Base-by-base conservation (phyloP, 2,888 invertebrate species). In the Drosophila recens region DNA sequence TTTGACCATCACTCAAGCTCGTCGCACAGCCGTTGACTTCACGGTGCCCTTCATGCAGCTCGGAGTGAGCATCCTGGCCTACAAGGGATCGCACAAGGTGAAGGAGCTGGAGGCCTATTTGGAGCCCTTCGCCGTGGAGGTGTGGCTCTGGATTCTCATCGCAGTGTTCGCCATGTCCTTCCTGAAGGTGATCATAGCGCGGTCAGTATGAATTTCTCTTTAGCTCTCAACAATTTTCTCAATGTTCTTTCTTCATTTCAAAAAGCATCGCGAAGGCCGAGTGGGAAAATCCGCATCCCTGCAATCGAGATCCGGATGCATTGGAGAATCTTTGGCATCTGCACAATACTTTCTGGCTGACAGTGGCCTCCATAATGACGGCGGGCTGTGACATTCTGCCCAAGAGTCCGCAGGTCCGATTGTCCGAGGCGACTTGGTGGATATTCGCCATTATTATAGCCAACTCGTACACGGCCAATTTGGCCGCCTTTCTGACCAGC, bases 31-130 rank as follows among this genome's bases (percentile, higher is more conserved):
- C 13, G 97, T 98, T 10, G 98, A 98, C 92, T 98, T 98, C 92
- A 98, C 98, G 0, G 98, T 97, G 93, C 99, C 99, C 0, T 99
- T 99, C 93, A 98, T 99, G 97, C 98, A 97, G 82, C 93, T 99
- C 71, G 98, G 97, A 93, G 97, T 98, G 83, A 97, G 97, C 88
- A 98, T 98, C 90, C 92, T 98, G 80, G 97, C 96, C 93, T 95
- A 96, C 82, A 96, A 96, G 89, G 81, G 67, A 3, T 95, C 97
- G 0, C 94, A 94, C 67, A 95, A 95, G 73, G 95, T 95, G 67
- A 96, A 97, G 34, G 95, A 96, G 87, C 93, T 98, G 56, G 96
- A 98, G 92, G 97, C 97, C 9, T 98, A 98, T 93, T 94, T 98
- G 77, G 95, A 96, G 73, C 98, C 98, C 0, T 95, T 98, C 74